A percentile compares a stretch with the other conserved stretches of the same genome.
phyloP scores from a whole-genome alignment of 2,888 invertebrate species.

The Dusona sp. region DNA sequence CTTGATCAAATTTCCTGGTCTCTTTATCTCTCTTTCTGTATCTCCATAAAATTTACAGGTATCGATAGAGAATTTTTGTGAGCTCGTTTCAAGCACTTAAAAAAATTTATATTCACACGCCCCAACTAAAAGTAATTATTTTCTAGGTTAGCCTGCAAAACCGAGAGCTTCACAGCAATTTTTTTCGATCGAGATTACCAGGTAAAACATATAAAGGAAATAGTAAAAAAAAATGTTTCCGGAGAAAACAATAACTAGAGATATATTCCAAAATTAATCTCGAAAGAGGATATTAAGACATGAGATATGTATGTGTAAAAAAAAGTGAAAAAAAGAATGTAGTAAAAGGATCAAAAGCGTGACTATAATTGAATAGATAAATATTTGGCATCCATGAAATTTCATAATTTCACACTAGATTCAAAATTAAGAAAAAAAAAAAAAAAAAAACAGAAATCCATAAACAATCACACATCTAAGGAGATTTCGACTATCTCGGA shows the following conservation, averaged over 20 bases:
- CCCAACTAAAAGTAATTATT: background rate
- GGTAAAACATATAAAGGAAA: background rate
- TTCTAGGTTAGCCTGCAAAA: conserved; percentile 24
- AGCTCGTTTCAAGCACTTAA: conserved; percentile 62
- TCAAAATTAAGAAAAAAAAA: conserved; percentile 78
- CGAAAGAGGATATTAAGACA: conserved; percentile 52
- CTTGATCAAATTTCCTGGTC: conserved; percentile 49
- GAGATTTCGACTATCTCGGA: conserved; percentile 81
- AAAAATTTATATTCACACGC: background rate
- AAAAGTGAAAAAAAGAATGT: conserved; percentile 69
- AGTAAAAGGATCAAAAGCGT: conserved; percentile 71
- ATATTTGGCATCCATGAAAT: conserved; percentile 84
- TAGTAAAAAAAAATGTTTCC: conserved; percentile 32
- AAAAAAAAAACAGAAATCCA: conserved; percentile 78
- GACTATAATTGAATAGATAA: conserved; percentile 70
- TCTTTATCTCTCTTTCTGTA: conserved; percentile 46
- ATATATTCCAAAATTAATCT: conserved; percentile 43
- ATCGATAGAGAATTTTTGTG: conserved; percentile 78
- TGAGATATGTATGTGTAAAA: conserved; percentile 51
- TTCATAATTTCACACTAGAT: conserved; percentile 85
- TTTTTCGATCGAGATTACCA: conserved; percentile 40
- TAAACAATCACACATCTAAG: conserved; percentile 84
- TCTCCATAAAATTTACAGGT: conserved; percentile 48
- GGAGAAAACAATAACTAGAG: conserved; percentile 66
- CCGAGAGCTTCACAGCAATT: conserved; percentile 42